Percentiles rank a stretch among this genome's conserved stretches.
These are phyloP conservation scores for Pica pica DNA, from an alignment of 2,113 vertebrate genomes.

Conservation along the genomic window DNA sequence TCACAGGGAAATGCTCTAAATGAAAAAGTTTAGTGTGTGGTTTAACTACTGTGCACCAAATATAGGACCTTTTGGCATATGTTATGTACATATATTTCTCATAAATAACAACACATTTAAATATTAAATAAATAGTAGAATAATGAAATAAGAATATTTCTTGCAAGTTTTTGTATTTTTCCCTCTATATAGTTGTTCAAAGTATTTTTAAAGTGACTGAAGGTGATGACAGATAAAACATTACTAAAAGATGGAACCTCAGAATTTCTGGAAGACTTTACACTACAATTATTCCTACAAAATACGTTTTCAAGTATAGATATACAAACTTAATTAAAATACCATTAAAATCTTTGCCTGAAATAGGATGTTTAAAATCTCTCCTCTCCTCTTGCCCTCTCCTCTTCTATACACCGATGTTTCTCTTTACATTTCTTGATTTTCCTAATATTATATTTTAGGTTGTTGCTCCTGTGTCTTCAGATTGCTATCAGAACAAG, in stretches of 20 bases:
- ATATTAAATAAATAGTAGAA: neutral
- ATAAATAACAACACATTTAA: neutral
- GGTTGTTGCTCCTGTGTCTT: neutral
- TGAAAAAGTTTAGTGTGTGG: neutral
- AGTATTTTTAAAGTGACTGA: neutral
- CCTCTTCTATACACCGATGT: neutral
- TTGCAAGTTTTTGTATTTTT: neutral
- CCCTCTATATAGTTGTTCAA: neutral
- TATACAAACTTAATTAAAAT: neutral
- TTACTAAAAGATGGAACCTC: neutral
- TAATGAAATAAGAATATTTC: neutral
- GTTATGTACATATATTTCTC: neutral
- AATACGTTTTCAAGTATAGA: neutral
- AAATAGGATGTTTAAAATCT: neutral
- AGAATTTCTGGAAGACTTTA: neutral
- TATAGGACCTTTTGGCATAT: neutral
- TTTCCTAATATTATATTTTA: neutral
- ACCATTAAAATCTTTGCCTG: neutral
- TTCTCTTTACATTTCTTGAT: neutral
- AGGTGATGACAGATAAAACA: neutral
- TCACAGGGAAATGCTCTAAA: neutral
- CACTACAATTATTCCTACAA: neutral
- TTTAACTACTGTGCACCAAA: neutral
- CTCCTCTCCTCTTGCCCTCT: neutral
- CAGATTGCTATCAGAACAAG: neutral